Evolutionary conservation across 2,113 vertebrate species (phyloP), one percentile per base, ranked within the genome.

Genomic region (Arizona elegans): DNA sequence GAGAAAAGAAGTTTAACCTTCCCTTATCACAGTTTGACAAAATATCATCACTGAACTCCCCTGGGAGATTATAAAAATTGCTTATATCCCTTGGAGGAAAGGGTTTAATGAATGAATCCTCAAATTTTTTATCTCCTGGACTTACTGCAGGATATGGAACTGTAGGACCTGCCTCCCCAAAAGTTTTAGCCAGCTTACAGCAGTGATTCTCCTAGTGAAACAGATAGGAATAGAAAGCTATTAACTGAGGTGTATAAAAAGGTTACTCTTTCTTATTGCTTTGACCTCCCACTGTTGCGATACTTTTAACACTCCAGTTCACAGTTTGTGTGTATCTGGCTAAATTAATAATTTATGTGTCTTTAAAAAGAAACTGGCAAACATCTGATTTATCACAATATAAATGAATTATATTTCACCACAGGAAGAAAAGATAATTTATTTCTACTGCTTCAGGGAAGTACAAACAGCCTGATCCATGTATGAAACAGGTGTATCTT

Each of bases 281-380:
- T 58, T 95, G 92, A 75, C 65, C 93, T 85, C 26, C 54, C 93
- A 95, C 38, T 93, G 90, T 85, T 93, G 38, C 85, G 90, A 86
- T 81, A 94, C 23, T 86, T 96, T 95, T 94, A 96, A 91, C 70
- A 94, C 58, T 33, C 91, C 50, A 81, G 88, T 5, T 92, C 89
- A 87, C 29, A 92, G 12, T 1, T 85, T 95, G 91, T 94, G 19
- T 92, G 33, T 92, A 11, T 91, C 59, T 43, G 53, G 38, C 94
- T 90, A 9, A 94, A 91, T 93, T 95, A 96, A 95, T 93, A 96
- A 89, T 92, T 94, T 70, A 95, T 94, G 95, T 92, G 94, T 43
- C 19, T 70, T 26, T 92, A 87, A 47, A 6, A 17, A 8, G 86
- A 95, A 33, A 56, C 5, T 62, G 8, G 75, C 13, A 89, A 50